phyloP scores from a whole-genome alignment of 2,113 vertebrate species.

The Aix galericulata region DNA sequence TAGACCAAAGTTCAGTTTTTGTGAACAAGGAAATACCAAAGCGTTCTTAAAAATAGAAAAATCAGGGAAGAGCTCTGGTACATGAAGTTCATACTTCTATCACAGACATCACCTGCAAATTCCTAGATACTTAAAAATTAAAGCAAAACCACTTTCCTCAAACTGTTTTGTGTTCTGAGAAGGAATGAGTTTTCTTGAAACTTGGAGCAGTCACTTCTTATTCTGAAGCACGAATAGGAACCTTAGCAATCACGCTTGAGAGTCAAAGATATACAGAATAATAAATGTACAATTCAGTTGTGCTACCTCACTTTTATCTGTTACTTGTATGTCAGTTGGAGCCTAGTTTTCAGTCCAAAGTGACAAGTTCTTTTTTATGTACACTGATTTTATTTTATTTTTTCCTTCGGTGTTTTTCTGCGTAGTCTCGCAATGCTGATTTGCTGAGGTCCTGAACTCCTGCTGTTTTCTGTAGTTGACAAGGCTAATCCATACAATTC shows the following conservation, averaged over 20 bases:
- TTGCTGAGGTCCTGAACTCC: background rate
- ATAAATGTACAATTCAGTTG: background rate
- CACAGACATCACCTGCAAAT: background rate
- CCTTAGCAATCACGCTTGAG: background rate
- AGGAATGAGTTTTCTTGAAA: background rate
- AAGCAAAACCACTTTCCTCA: background rate
- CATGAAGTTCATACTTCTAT: background rate
- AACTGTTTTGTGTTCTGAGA: background rate
- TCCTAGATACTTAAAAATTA: background rate
- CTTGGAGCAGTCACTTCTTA: background rate
- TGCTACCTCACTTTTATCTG: background rate
- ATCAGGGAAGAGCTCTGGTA: background rate
- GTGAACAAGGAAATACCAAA: background rate
- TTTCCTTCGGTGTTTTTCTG: background rate
- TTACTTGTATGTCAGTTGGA: background rate
- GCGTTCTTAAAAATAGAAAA: background rate
- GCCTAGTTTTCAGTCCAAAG: background rate
- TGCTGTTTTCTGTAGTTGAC: background rate
- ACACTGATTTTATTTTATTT: background rate
- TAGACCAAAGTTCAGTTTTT: background rate
- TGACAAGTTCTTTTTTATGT: background rate
- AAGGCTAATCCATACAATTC: background rate
- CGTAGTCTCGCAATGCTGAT: accelerated
- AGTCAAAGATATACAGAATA: background rate
- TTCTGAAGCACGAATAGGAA: background rate